Conservation (phyloP, 1,140 invertebrate genomes). For the Scaptomyza hsui region DNA sequence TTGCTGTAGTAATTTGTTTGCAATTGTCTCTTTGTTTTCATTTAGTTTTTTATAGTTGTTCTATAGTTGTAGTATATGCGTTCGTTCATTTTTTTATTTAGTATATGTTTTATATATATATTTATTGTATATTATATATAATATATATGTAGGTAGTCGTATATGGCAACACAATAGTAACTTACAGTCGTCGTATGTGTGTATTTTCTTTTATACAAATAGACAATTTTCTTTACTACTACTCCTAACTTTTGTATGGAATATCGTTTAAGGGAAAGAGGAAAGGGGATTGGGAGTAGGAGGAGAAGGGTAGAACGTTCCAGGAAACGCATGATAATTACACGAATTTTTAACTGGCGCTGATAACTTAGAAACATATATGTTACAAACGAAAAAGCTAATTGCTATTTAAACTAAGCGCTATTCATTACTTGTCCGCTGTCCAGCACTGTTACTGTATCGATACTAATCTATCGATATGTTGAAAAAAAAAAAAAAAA, state of each 20-base stretch:
- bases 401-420: constrained; percentile 37
- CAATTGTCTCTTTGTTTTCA: constrained; percentile 21
- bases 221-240: constrained; percentile 65
- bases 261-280: not conserved
- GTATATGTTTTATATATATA: constrained; percentile 37
- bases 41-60: constrained; percentile 27
- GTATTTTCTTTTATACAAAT: constrained; percentile 70
- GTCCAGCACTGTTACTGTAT: constrained; percentile 31
- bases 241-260: constrained; percentile 19
- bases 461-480: not conserved
- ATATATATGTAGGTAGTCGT: constrained; percentile 33
- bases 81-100: constrained; percentile 18
- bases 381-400: constrained; percentile 46
- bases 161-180: constrained; percentile 79
- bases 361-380: constrained; percentile 38
- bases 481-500: constrained; percentile 37
- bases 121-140: constrained; percentile 40
- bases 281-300: no score
- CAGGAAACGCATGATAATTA: constrained; percentile 41
- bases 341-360: constrained; percentile 32
- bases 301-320: constrained; percentile 10
- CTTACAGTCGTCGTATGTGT: constrained; percentile 72
- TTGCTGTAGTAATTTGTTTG: constrained; percentile 19
- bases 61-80: constrained; percentile 28
- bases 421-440: constrained; percentile 47